Evolutionary conservation across 2,888 invertebrate species (phyloP).

Genomic region (Apamea anceps): DNA sequence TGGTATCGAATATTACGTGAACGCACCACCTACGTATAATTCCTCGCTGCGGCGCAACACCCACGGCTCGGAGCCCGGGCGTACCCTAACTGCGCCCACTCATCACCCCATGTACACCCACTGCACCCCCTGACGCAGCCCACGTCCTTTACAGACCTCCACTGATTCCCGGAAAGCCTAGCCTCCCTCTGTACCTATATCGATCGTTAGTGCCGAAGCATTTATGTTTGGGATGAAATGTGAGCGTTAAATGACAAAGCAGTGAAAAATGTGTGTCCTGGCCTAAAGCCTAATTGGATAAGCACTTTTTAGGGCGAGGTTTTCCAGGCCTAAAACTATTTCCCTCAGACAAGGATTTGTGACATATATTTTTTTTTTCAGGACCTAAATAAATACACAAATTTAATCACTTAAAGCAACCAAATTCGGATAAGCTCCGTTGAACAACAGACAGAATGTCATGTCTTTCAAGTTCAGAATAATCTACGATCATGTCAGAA

Average conservation of each 20-base stretch:
- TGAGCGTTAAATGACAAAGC: background rate
- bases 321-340: background rate
- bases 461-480: background rate
- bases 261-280: background rate
- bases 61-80: constrained; percentile 42
- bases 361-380: background rate
- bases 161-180: constrained; percentile 33
- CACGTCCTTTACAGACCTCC: constrained; percentile 33
- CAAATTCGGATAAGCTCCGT: background rate
- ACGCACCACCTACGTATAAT: constrained; percentile 3
- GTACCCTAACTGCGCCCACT: constrained; percentile 53
- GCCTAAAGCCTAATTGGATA: background rate
- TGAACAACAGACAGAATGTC: background rate
- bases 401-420: background rate
- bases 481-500: background rate
- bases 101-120: constrained; percentile 31
- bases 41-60: constrained; percentile 25
- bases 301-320: background rate
- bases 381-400: background rate
- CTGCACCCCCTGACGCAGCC: constrained; percentile 37
- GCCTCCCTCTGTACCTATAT: constrained; percentile 50
- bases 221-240: constrained; percentile 12
- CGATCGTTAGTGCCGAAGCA: constrained; percentile 33
- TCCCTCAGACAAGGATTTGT: background rate
- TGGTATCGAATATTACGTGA: background rate